phyloP scores from a whole-genome alignment of 2,888 invertebrate genomes.

The Zaprionus obscuricornis region DNA sequence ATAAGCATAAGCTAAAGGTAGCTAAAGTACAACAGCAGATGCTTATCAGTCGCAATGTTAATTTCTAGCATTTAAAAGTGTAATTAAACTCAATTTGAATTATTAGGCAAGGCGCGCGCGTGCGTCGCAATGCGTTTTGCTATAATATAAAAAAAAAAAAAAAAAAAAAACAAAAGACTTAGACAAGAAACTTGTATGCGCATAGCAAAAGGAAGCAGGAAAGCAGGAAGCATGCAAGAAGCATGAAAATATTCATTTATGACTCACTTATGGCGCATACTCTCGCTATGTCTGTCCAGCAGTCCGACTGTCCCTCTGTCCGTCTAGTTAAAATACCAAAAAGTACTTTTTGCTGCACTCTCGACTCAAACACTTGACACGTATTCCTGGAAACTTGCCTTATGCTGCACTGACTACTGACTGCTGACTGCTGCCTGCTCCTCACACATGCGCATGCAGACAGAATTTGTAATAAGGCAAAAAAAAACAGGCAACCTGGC shows the following conservation, averaged over 20 bases:
- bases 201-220: constrained; percentile 68
- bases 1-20: constrained; percentile 1
- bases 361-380: constrained; percentile 57
- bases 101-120: constrained; percentile 32
- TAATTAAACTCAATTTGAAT: constrained; percentile 75
- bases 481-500: neutral
- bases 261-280: constrained; percentile 67
- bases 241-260: constrained; percentile 66
- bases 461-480: constrained; percentile 70
- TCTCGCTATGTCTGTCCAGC: neutral
- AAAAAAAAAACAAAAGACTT: constrained; percentile 74
- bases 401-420: neutral
- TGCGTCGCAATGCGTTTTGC: neutral
- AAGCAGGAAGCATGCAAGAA: constrained; percentile 52
- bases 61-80: constrained; percentile 75
- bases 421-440: constrained; percentile 12
- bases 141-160: neutral
- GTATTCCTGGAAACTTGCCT: constrained; percentile 66
- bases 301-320: neutral
- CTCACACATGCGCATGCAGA: constrained; percentile 43
- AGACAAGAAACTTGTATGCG: constrained; percentile 66
- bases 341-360: no score
- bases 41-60: constrained; percentile 70
- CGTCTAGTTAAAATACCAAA: no score
- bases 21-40: no score